Evolutionary conservation across 2,888 invertebrate species (phyloP), one percentile per base, ranked within the genome.

Genomic region (Calliopum simillimum): DNA sequence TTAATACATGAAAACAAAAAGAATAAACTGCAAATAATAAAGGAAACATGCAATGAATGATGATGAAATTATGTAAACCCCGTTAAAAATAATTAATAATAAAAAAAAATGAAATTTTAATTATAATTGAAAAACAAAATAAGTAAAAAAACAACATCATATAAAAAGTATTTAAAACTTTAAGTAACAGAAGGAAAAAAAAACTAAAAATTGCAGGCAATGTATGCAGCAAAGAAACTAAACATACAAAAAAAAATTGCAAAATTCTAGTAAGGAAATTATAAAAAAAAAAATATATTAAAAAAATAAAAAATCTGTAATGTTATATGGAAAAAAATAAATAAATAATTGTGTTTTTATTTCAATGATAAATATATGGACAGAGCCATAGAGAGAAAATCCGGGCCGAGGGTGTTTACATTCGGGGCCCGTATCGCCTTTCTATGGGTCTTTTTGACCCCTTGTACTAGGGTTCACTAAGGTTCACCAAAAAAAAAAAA

Each of bases 321-420:
- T 82, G 83, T 83, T 83, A 83, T 81, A 83, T 83, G 83, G 79
- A 83, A 82, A 83, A 79, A 76, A 77, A 73, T 73, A 77, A 73
- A 69, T n/a, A 49, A 33, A 33, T 8, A 33, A 33, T 8, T 8
- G 33, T 33, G 33, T 33, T 33, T 3, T 33, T 8, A 33, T 33
- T 33, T 33, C 5, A 6, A 5, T 33, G 33, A 5, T 6, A 33
- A 8, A 33, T 6, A 4, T 33, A 6, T 33, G 33, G 5, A 6
- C 33, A 6, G 33, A 33, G n/a, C n/a, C n/a, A n/a, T n/a, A n/a
- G n/a, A n/a, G n/a, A n/a, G n/a, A n/a, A n/a, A n/a, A n/a, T n/a
- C n/a, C n/a, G n/a, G n/a, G n/a, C n/a, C n/a, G n/a, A n/a, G n/a
- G n/a, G n/a, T n/a, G n/a, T n/a, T n/a, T n/a, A n/a, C n/a, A n/a